These are phyloP conservation scores for Noctua fimbriata DNA, from an alignment of 2,888 invertebrate species.

Conservation along the genomic window DNA sequence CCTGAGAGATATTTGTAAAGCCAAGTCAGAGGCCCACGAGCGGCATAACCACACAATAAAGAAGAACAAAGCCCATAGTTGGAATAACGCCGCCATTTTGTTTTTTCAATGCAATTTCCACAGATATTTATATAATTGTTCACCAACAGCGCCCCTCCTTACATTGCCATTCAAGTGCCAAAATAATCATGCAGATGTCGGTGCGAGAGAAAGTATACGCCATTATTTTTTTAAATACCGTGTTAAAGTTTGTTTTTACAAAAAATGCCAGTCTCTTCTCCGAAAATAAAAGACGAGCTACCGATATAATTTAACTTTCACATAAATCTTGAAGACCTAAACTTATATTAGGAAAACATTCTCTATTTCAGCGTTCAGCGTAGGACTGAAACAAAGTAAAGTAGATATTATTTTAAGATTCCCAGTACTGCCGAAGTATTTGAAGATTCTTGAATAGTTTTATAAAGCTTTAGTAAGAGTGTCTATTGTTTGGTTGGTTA, in stretches of 20 bases:
- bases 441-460: conserved; percentile 40
- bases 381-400: conserved; percentile 16
- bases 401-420: conserved; percentile 39
- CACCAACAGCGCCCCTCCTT: background rate
- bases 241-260: background rate
- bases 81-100: background rate
- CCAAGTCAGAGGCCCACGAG: too few relatives aligned
- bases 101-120: background rate
- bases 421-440: conserved; percentile 4
- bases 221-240: background rate
- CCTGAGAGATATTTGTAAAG: too few relatives aligned
- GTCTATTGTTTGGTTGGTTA: conserved; percentile 31
- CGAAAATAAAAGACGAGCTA: conserved; percentile 8
- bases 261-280: background rate
- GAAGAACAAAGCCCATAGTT: background rate
- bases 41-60: too few relatives aligned
- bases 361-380: conserved; percentile 26
- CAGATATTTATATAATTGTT: background rate
- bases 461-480: conserved; percentile 3
- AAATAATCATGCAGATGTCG: background rate
- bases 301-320: conserved; percentile 23
- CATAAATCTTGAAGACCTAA: conserved; percentile 22
- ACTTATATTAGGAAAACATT: conserved; percentile 32
- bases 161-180: background rate
- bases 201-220: too few relatives aligned